Base-by-base conservation (phyloP, 2,113 vertebrate species). In the Columba livia region DNA sequence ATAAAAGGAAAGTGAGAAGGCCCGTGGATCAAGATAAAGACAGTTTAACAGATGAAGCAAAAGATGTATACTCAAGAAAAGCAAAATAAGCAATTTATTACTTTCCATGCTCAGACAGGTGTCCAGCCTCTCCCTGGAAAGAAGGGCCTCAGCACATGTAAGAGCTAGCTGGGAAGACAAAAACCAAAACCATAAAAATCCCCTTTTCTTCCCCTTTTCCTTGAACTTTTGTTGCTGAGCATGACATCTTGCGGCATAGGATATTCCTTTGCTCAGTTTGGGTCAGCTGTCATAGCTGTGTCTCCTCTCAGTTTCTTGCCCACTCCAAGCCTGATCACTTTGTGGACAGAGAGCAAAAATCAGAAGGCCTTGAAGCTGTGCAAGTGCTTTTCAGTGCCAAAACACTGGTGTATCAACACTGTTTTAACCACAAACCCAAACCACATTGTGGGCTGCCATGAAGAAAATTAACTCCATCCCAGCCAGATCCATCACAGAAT, bases 101-200 rank as follows among this genome's bases (percentile, higher is more conserved):
- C 14, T 66, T 79, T 12, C 24, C 29, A 18, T 38, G 2, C 3
- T 31, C 58, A 66, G 12, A 61, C 12, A 84, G 12, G 5, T 58
- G 38, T 66, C 12, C 28, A 54, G 18, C 8, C 18, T 15, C 6
- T 15, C 11, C 26, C 14, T 36, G 16, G 7, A 50, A 79, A 71
- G 12, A 1, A 54, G 10, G 28, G 5, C 25, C 16, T 71, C 11
- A 66, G 31, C 36, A 74, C 15, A 58, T 1, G 0, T 21, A 65
- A 78, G 14, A 79, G 5, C 5, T 80, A 53, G 32, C 6, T 66
- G 40, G 15, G 15, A 82, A 81, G 36, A 56, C 8, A 87, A 85
- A 74, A 16, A 40, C 4, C 11, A 78, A 13, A 66, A 47, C 10
- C 11, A 44, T 14, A 48, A 38, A 32, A 12, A 3, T 60, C 9